phyloP scores from a whole-genome alignment of 1,140 invertebrate genomes.

The Adoxophyes honmai region DNA sequence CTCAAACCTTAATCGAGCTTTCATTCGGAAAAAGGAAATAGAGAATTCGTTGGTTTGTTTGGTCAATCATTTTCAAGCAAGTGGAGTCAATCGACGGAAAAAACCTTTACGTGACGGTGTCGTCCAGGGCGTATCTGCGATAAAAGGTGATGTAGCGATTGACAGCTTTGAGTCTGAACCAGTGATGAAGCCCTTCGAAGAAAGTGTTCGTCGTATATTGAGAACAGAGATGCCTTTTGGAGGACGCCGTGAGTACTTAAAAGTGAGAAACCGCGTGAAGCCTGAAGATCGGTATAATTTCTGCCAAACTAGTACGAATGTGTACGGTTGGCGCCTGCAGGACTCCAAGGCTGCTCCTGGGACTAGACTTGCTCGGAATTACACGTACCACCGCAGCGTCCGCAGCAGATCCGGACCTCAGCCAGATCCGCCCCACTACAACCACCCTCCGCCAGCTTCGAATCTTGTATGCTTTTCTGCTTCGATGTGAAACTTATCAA shows the following conservation, averaged over 20 bases:
- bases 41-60: conserved; percentile 15
- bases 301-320: conserved; percentile 24
- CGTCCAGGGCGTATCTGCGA: neutral
- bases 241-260: conserved; percentile 25
- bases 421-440: conserved; percentile 23
- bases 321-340: conserved; percentile 18
- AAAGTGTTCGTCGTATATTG: conserved; percentile 18
- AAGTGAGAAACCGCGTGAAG: conserved; percentile 14
- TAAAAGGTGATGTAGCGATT: no score
- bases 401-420: conserved; percentile 21
- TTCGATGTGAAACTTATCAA: no score
- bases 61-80: conserved; percentile 16
- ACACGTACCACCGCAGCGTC: neutral
- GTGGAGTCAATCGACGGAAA: conserved; percentile 16
- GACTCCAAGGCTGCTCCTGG: no score
- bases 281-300: conserved; percentile 24
- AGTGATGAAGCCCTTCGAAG: conserved; percentile 23
- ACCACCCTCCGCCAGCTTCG: neutral
- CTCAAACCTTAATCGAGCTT: conserved; percentile 2
- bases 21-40: conserved; percentile 17
- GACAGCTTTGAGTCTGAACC: no score
- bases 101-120: conserved; percentile 13
- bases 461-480: no score
- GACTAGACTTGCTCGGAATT: no score
- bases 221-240: conserved; percentile 11